Base-by-base conservation (phyloP, 2,888 invertebrate species). In the Dastarcus helophoroides region DNA sequence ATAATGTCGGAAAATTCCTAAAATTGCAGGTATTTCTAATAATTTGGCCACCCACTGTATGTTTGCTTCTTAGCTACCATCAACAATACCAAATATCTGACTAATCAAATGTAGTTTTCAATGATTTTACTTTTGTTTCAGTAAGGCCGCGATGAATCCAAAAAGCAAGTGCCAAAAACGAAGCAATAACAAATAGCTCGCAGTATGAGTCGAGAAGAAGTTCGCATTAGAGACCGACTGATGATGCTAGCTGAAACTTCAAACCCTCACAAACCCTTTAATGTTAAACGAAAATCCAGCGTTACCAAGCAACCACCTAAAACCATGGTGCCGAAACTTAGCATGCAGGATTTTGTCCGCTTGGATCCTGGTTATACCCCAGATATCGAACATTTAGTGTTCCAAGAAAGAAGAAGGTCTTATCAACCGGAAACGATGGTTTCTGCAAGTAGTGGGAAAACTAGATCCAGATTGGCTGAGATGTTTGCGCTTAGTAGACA, bases 371-470 rank as follows among this genome's bases (percentile, higher is more conserved):
- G 69, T 38, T 67, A 65, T 47, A 67, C 65, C 28, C 32, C 35
- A 5, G 69, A 71, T 50, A 69, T 70, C 48, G 70, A 69, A 45
- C 70, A 70, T 46, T 58, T 70, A 40, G 70, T 70, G 33, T 69
- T 69, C 40, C 69, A 67, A 11, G 58, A 61, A 32, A 57, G 64
- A 36, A 64, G 65, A 44, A 61, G 49, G 22, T 51, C 49, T 39
- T 53, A 54, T 13, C 58, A 57, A 44, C 59, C 64, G 48, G 63
- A 63, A 40, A 63, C 64, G 38, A 60, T 65, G 28, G 42, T 47
- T 44, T 57, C 50, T 46, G 46, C 45, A 43, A 33, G 38, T 19
- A 33, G 31, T 28, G 50, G 54, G 32, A 56, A 54, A 41, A 53
- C 60, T 15, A 54, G 65, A 30, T 66, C 66, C 27, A 58, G 68